Evolutionary conservation across 2,888 invertebrate species (phyloP), one percentile per base, ranked within the genome.

Genomic region (Drosophila longiperda): DNA sequence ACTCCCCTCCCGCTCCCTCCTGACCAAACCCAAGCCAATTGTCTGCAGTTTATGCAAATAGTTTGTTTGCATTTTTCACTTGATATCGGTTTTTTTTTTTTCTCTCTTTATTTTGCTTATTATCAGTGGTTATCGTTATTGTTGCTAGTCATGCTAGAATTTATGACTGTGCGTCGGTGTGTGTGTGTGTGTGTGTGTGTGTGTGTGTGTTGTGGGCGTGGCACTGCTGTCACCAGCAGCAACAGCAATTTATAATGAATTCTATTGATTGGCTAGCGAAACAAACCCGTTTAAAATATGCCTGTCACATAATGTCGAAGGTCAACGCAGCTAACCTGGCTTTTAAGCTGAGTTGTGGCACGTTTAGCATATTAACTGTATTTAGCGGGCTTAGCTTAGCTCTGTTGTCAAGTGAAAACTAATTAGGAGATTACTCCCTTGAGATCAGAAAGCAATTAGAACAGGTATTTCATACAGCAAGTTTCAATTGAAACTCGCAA

Each of bases 61-160:
- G 78, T 82, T 82, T 77, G 70, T 77, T 88, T 83, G 89, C 77
- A 80, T 83, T 87, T 82, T 82, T 70, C 67, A 80, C 87, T 89
- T 81, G 71, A 85, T 77, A 71, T 72, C 77, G 71, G 68, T 70
- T 71, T 61, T 59, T 64, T 59, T 61, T 65, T 59, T 53, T 60
- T 26, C 12, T 58, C 57, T 36, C 49, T 50, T 40, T 40, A 26
- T 60, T 50, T 60, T 26, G 20, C 65, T 58, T 66, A 50, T 65
- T 70, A 55, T 77, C 20, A 32, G 32, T 29, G 32, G 29, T 20
- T 40, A n/a, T 57, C 40, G 40, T 57, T 77, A 67, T 71, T 86
- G 75, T 72, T 73, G 55, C 29, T 32, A 50, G 67, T 68, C 72
- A 73, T 74, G 70, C 66, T 15, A 58, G 59, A 77, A 82, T 77